Percentiles rank a stretch among this genome's conserved stretches.
These are phyloP conservation scores for Plectrocnemia conspersa DNA, from an alignment of 1,140 invertebrate genomes.

Conservation along the genomic window DNA sequence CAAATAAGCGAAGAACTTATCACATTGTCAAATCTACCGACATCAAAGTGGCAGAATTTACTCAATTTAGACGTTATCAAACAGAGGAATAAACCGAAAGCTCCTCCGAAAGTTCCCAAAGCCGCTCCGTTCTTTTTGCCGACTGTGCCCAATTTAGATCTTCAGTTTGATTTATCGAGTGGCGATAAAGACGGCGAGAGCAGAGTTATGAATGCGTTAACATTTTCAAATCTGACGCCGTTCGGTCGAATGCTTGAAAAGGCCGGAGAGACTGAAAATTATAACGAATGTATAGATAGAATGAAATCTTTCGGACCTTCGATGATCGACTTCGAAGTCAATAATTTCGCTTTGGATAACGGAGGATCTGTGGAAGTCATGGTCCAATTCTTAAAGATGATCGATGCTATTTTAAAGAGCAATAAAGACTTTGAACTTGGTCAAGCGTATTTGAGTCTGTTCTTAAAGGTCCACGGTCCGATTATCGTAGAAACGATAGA, in stretches of 20 bases:
- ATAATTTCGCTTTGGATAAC: constrained; percentile 67
- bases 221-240: constrained; percentile 59
- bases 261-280: constrained; percentile 47
- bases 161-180: constrained; percentile 72
- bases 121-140: constrained; percentile 93
- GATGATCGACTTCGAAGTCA: constrained; percentile 85
- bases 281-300: constrained; percentile 58
- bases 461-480: constrained; percentile 80
- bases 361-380: constrained; percentile 67
- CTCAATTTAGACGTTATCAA: constrained; percentile 87
- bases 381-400: constrained; percentile 74
- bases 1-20: constrained; percentile 80
- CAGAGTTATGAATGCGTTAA: constrained; percentile 53
- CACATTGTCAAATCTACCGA: constrained; percentile 78
- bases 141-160: constrained; percentile 75
- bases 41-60: constrained; percentile 90
- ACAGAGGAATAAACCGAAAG: constrained; percentile 87
- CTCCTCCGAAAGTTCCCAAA: constrained; percentile 73
- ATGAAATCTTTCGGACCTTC: constrained; percentile 82
- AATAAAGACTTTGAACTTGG: constrained; percentile 88
- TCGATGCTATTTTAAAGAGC: constrained; percentile 66
- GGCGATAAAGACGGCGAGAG: constrained; percentile 45
- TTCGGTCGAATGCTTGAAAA: constrained; percentile 61
- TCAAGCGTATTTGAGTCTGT: constrained; percentile 86
- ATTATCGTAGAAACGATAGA: constrained; percentile 55